Conservation (phyloP, 2,113 vertebrate genomes). For the Nymphicus hollandicus region DNA sequence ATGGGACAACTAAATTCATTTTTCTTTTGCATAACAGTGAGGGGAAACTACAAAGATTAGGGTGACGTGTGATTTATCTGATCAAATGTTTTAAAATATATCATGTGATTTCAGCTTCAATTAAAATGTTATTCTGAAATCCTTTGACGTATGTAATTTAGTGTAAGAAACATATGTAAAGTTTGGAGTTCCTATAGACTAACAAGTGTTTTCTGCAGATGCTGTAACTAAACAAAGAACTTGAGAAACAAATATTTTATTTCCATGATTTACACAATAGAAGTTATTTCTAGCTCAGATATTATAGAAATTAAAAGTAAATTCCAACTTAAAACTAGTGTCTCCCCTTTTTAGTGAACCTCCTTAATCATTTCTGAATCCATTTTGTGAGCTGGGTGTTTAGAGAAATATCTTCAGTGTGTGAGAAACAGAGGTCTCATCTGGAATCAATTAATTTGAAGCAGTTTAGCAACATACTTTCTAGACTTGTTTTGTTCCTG, state of each 20-base stretch:
- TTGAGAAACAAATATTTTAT: neutral
- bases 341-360: neutral
- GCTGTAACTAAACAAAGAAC: neutral
- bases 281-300: neutral
- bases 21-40: neutral
- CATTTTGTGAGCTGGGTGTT: constrained; percentile 19
- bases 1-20: neutral
- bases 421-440: constrained; percentile 40
- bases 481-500: neutral
- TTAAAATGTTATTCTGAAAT: neutral
- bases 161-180: constrained; percentile 1
- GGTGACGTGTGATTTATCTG: neutral
- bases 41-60: neutral
- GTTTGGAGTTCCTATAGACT: neutral
- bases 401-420: neutral
- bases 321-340: neutral
- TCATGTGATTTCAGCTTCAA: neutral
- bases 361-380: neutral
- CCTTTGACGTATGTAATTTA: neutral
- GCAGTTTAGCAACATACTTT: neutral
- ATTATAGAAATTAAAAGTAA: neutral
- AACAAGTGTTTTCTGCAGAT: neutral
- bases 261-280: neutral
- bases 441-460: constrained; percentile 59
- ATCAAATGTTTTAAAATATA: neutral